Evolutionary conservation across 1,140 invertebrate species (phyloP), one percentile per base, ranked within the genome.

Genomic region (Zaprionus camerounensis): DNA sequence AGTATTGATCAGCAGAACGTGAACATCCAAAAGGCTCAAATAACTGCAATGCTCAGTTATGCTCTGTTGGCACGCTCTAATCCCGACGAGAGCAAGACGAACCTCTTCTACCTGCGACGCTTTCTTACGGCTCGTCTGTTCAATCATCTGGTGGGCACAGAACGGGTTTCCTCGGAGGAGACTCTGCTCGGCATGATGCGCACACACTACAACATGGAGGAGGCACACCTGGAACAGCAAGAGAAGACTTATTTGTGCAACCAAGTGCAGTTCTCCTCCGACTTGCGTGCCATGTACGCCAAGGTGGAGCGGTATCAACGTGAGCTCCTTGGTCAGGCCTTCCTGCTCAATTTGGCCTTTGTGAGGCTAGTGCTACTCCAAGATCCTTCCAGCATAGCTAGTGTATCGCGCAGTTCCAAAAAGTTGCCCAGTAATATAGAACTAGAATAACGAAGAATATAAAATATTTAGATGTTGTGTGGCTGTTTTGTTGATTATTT

Each of bases 1-100:
- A 91, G 74, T 55, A 80, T 82, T n/a, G 81, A 91, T 36, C 92
- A 93, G 36, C 86, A 92, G 34, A 93, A 93, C 71, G 82, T 93
- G 0, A 92, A 90, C 56, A 82, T 93, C 12, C 92, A 93, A 63
- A 92, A 91, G 28, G 66, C 86, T 0, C 92, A 93, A 67, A 53
- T 93, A 5, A 78, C 76, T 5, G 82, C 91, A 3, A 81, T 93
- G 46, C 49, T 93, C 2, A 86, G 84, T 12, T 92, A 78, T 64
- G 85, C 85, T 0, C 34, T 92, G 5, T 71, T 78, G 55, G 49
- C 81, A 12, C 66, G 91, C 3, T 20, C 31, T 1, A 64, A 44
- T 22, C 5, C 68, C 28, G 71, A 53, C 1, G 31, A 78, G 2
- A 61, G 28, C 15, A 76, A 72, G 11, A n/a, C 57, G 12, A 90